phyloP scores from a whole-genome alignment of 2,888 invertebrate genomes.

The Athalia circularis region DNA sequence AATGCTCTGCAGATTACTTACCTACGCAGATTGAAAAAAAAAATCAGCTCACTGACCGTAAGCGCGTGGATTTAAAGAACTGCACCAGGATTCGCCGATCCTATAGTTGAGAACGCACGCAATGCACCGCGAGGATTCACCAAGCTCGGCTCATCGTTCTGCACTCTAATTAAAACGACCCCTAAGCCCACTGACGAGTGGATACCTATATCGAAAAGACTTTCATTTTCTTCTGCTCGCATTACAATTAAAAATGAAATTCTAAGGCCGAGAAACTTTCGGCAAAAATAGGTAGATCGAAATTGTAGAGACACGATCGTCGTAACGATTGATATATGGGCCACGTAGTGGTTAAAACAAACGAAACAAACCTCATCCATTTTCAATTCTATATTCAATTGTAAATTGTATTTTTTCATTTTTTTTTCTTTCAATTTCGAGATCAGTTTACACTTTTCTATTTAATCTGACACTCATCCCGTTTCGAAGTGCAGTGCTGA shows the following conservation, averaged over 20 bases:
- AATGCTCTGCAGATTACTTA: background rate
- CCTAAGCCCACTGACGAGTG: constrained; percentile 17
- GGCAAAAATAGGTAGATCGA: no score
- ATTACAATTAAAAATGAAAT: constrained; percentile 7
- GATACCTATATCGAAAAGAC: background rate
- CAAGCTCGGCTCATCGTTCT: background rate
- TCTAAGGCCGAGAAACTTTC: no score
- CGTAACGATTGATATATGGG: no score
- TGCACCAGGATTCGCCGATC: background rate
- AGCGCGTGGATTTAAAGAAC: constrained; percentile 9
- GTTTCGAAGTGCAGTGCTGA: no score
- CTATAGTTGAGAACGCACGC: background rate
- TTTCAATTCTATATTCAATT: background rate
- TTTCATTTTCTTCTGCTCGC: constrained; percentile 3
- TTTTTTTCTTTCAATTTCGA: background rate
- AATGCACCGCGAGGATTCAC: constrained; percentile 10
- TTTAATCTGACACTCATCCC: no score
- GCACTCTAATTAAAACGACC: constrained; percentile 4
- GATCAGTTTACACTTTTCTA: background rate
- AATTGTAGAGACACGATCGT: no score
- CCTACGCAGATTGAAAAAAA: background rate
- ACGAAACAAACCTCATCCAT: background rate
- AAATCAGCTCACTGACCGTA: constrained; percentile 10
- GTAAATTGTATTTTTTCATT: no score
- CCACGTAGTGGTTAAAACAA: background rate